A percentile compares a stretch with the other conserved stretches of the same genome.
Evolutionary conservation across 2,888 invertebrate genomes (phyloP).

Genomic region (Drosophila rellima): DNA sequence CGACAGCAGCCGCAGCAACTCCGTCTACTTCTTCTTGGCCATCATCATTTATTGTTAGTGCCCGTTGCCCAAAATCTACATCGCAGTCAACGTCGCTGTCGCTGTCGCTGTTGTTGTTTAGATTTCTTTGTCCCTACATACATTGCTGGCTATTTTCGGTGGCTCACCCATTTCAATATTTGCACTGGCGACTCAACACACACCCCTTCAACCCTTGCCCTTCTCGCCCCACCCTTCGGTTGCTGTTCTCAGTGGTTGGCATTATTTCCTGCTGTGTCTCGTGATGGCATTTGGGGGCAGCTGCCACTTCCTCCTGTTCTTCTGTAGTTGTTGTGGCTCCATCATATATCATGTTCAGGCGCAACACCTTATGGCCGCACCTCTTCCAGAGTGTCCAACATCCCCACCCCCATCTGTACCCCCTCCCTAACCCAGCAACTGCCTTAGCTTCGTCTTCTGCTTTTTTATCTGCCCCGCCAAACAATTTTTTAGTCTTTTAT

Average conservation of each 20-base stretch:
- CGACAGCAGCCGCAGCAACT: constrained; percentile 51
- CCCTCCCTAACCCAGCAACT: neutral
- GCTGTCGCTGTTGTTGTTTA: constrained; percentile 71
- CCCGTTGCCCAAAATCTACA: constrained; percentile 28
- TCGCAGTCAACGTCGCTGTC: constrained; percentile 8
- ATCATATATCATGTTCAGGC: constrained; percentile 80
- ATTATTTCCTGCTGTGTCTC: constrained; percentile 78
- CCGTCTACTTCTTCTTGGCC: constrained; percentile 56
- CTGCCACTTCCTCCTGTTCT: constrained; percentile 8
- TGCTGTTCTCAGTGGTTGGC: constrained; percentile 60
- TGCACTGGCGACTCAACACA: constrained; percentile 51
- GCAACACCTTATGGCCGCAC: constrained; percentile 43
- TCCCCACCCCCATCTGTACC: neutral
- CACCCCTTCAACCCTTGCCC: neutral
- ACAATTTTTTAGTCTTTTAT: constrained; percentile 40
- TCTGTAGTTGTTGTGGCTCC: constrained; percentile 52
- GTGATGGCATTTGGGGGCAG: neutral
- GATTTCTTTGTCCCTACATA: constrained; percentile 75
- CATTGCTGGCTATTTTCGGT: constrained; percentile 52
- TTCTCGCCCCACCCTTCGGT: neutral
- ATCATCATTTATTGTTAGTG: constrained; percentile 74
- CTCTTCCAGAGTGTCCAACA: constrained; percentile 17
- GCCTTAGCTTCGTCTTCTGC: constrained; percentile 32
- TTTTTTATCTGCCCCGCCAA: constrained; percentile 8
- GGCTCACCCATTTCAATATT: constrained; percentile 75